Evolutionary conservation across 2,797 vertebrate genomes (phyloP).

Genomic region (Cynodonichthys magdalenae): DNA sequence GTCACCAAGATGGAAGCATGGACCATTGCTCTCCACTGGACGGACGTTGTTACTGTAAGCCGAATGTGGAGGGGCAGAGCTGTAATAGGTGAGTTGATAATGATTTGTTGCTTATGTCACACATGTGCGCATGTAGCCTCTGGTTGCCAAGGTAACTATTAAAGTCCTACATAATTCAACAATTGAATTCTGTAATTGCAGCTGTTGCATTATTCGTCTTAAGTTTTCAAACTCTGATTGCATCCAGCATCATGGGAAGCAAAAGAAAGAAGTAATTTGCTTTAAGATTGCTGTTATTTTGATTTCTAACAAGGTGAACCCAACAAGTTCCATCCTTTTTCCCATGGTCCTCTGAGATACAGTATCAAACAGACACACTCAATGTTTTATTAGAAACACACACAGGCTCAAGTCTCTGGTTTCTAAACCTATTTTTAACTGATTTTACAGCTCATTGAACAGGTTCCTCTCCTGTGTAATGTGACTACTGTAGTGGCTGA

Average conservation of each 20-base stretch:
- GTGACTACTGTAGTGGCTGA: conserved; percentile 54
- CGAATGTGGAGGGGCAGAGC: conserved; percentile 85
- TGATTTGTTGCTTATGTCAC: neutral
- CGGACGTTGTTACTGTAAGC: conserved; percentile 88
- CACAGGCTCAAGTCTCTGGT: conserved; percentile 44
- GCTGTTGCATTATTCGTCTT: neutral
- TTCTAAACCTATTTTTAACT: conserved; percentile 29
- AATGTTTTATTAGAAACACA: conserved; percentile 50
- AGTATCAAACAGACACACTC: conserved; percentile 54
- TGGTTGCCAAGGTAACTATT: conserved; percentile 39
- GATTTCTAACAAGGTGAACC: conserved; percentile 12
- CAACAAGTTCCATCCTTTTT: conserved; percentile 13
- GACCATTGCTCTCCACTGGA: conserved; percentile 84
- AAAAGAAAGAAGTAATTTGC: conserved; percentile 5
- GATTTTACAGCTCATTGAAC: conserved; percentile 67
- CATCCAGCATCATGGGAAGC: neutral
- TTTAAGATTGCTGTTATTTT: conserved; percentile 13
- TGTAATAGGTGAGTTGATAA: conserved; percentile 86
- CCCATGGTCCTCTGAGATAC: conserved; percentile 36
- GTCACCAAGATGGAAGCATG: conserved; percentile 81
- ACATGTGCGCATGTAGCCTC: neutral
- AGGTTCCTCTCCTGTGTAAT: conserved; percentile 62
- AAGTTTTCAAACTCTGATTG: neutral
- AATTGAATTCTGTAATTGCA: neutral
- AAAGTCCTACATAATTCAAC: neutral